Conservation (phyloP, 2,888 invertebrate genomes). For the Brachycybe producta region DNA sequence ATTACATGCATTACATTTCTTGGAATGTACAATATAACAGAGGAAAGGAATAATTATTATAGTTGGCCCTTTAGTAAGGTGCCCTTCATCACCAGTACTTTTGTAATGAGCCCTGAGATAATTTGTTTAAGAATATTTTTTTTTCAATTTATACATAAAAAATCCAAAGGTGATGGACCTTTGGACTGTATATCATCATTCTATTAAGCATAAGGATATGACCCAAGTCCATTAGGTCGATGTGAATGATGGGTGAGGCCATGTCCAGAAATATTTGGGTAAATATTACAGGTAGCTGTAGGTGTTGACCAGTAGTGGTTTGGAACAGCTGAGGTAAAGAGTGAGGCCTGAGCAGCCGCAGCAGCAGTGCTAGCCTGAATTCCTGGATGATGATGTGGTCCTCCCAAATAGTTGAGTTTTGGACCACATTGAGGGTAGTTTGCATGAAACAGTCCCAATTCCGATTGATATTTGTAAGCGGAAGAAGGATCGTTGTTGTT, state of each 20-base stretch:
- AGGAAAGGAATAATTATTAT: too few relatives aligned
- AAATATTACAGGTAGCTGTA: slow-evolving; percentile 15
- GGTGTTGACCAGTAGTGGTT: slow-evolving; percentile 15
- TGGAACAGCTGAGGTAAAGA: slow-evolving; percentile 15
- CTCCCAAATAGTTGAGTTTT: slow-evolving; percentile 15
- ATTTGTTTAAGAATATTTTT: background rate
- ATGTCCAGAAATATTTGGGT: slow-evolving; percentile 14
- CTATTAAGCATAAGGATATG: slow-evolving; percentile 17
- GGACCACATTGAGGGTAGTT: slow-evolving; percentile 17
- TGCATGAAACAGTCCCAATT: slow-evolving; percentile 16
- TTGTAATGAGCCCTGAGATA: too few relatives aligned
- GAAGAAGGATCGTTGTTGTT: slow-evolving; percentile 51
- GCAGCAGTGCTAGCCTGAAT: background rate
- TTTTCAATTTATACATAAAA: background rate
- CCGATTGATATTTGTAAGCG: slow-evolving; percentile 31
- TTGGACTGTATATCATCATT: too few relatives aligned
- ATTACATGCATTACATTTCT: too few relatives aligned
- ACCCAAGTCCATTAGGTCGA: slow-evolving; percentile 14
- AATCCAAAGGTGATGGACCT: too few relatives aligned
- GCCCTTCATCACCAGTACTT: too few relatives aligned
- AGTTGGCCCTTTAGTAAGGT: too few relatives aligned
- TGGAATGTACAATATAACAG: too few relatives aligned
- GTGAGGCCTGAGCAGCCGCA: slow-evolving; percentile 12
- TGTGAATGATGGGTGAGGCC: slow-evolving; percentile 13
- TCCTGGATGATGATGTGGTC: too few relatives aligned